A percentile compares a stretch with the other conserved stretches of the same genome.
phyloP scores from a whole-genome alignment of 1,140 invertebrate species.

The Drosophila willistoni region DNA sequence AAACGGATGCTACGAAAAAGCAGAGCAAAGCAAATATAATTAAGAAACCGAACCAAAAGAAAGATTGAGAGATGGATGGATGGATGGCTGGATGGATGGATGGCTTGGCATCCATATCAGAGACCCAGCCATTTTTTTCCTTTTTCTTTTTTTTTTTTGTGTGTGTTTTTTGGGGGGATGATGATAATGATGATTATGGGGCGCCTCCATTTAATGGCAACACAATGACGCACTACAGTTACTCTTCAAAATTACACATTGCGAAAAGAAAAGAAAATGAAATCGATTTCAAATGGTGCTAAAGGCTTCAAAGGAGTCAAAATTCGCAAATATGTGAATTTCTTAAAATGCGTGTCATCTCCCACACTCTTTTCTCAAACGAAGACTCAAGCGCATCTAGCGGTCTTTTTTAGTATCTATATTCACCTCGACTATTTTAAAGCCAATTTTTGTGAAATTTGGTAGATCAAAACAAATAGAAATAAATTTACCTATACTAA shows the following conservation, averaged over 20 bases:
- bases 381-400: no score
- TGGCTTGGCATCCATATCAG: slow-evolving; percentile 34
- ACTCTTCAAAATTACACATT: neutral
- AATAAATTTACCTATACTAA: no score
- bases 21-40: slow-evolving; percentile 69
- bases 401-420: no score
- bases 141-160: neutral
- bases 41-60: slow-evolving; percentile 61
- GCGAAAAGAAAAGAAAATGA: neutral
- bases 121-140: slow-evolving; percentile 7
- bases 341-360: no score
- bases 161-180: neutral
- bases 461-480: no score
- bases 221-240: neutral
- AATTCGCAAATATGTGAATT: no score
- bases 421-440: no score
- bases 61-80: slow-evolving; percentile 26
- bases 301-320: no score
- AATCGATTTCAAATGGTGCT: no score
- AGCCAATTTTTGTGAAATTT: no score
- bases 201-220: neutral
- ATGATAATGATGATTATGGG: slow-evolving; percentile 7
- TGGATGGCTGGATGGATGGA: slow-evolving; percentile 71
- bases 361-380: no score
- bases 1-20: slow-evolving; percentile 69